Evolutionary conservation across 2,797 vertebrate species (phyloP), one percentile per base, ranked within the genome.

Genomic region (Craterocephalus amniculus): DNA sequence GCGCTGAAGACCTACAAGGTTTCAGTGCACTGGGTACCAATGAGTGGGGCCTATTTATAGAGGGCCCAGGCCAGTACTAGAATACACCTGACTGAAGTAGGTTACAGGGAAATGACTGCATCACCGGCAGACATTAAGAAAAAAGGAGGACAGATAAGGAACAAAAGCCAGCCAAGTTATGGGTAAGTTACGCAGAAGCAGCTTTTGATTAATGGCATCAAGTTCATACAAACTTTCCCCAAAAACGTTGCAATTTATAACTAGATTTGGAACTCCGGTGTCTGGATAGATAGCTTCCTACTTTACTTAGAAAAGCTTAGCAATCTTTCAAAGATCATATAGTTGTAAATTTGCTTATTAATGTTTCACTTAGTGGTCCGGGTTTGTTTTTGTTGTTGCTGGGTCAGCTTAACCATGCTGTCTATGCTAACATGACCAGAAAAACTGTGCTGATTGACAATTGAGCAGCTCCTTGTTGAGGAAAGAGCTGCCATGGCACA

Each of bases 41-140:
- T 93, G 90, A 89, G 73, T 62, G 32, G 56, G 76, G 71, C 59
- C 91, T 94, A 94, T 93, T 92, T 92, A 90, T 93, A 93, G 91
- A 88, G 72, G 56, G 67, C 60, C 75, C 59, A 7, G 81, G 81
- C 80, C 31, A 34, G 80, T 59, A 83, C 79, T 70, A 35, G 74
- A 91, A 91, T 85, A 89, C 83, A 90, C 88, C 92, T 51, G 81
- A 81, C 72, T 82, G 76, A 94, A 91, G 86, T 92, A 92, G 92
- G 91, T 91, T 93, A 91, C 78, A 66, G 10, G 65, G 67, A 78
- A 68, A 79, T 22, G 35, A 70, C 72, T 66, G 72, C 32, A 63
- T 71, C 62, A 70, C 72, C 68, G 14, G 66, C 40, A 77, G 74
- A 67, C 65, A 27, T 24, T 35, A 51, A 58, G 63, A 77, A 64